Evolutionary conservation across 2,797 vertebrate genomes (phyloP).

Genomic region (Sebastes hubbsi): DNA sequence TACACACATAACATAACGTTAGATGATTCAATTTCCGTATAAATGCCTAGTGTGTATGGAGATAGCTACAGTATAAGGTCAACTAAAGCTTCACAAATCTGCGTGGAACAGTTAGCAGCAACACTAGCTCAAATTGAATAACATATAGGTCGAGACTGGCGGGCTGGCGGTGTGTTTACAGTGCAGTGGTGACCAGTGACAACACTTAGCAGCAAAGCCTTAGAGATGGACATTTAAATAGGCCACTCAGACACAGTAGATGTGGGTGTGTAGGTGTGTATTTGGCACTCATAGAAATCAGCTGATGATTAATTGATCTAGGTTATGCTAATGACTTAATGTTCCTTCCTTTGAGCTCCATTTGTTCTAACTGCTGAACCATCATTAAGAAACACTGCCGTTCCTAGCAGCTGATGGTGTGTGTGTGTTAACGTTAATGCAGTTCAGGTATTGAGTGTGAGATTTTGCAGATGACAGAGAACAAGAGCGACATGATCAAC

Average conservation of each 20-base stretch:
- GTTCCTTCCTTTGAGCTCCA: neutral
- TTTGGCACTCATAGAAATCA: neutral
- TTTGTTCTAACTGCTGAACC: conserved; percentile 3
- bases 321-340: neutral
- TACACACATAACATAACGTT: neutral
- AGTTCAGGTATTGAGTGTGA: neutral
- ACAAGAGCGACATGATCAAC: neutral
- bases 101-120: neutral
- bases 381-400: neutral
- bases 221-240: neutral
- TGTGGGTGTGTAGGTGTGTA: neutral
- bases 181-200: neutral
- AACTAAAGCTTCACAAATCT: neutral
- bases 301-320: conserved; percentile 14
- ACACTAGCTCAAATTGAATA: neutral
- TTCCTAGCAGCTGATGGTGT: neutral
- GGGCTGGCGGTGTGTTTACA: neutral
- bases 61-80: neutral
- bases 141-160: neutral
- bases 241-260: neutral
- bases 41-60: neutral
- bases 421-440: neutral
- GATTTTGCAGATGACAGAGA: neutral
- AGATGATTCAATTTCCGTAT: neutral
- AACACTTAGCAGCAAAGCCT: neutral